Percentiles rank a stretch among this genome's conserved stretches.
These are phyloP conservation scores for Polypterus bichir DNA, from an alignment of 2,113 vertebrate genomes.

Conservation along the genomic window DNA sequence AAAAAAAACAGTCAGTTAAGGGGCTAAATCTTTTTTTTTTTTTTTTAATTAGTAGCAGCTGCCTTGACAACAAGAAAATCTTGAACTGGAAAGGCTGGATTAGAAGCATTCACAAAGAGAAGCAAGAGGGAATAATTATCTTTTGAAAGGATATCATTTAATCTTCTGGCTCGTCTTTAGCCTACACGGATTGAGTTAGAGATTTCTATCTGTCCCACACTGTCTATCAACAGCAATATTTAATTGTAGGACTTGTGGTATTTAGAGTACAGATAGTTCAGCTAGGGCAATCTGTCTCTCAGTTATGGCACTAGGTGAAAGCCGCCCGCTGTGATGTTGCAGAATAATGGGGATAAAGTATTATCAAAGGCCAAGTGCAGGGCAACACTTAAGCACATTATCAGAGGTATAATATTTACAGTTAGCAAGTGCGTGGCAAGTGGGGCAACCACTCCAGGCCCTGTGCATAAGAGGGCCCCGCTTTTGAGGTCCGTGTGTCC, in stretches of 20 bases:
- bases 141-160: slow-evolving; percentile 44
- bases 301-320: background rate
- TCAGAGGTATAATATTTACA: slow-evolving; percentile 13
- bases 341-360: slow-evolving; percentile 37
- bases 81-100: slow-evolving; percentile 44
- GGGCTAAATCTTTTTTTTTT: slow-evolving; percentile 28
- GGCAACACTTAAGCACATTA: slow-evolving; percentile 29
- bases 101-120: slow-evolving; percentile 44
- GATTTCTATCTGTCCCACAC: slow-evolving; percentile 36
- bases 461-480: too few species aligned
- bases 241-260: slow-evolving; percentile 17
- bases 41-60: slow-evolving; percentile 36
- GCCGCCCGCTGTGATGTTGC: slow-evolving; percentile 26
- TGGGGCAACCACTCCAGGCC: too few species aligned
- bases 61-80: slow-evolving; percentile 35
- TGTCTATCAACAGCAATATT: slow-evolving; percentile 26
- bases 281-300: slow-evolving; percentile 6
- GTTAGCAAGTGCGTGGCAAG: too few species aligned
- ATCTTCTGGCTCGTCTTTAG: slow-evolving; percentile 37
- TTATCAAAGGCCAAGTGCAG: slow-evolving; percentile 41
- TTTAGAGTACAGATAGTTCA: background rate
- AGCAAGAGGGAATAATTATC: slow-evolving; percentile 28
- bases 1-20: slow-evolving; percentile 25
- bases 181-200: slow-evolving; percentile 26
- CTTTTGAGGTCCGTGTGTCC: too few species aligned